Conservation (phyloP, 2,888 invertebrate genomes). For the Cantharis lateralis region DNA sequence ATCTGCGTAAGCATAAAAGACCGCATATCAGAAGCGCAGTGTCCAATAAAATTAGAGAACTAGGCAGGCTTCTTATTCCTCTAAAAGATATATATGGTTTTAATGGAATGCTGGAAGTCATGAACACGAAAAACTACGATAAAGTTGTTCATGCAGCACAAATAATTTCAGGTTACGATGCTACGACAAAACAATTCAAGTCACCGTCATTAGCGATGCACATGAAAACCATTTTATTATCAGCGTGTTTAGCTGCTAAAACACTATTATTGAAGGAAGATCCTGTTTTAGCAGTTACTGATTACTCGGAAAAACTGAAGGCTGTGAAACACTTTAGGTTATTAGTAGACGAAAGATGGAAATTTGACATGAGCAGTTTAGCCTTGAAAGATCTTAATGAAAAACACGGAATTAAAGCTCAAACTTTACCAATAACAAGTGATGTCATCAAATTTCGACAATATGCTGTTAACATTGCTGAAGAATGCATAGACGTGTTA, state of each 20-base stretch:
- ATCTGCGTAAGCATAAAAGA: constrained; percentile 36
- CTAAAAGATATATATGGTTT: constrained; percentile 24
- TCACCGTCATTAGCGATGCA: constrained; percentile 27
- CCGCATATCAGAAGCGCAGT: constrained; percentile 34
- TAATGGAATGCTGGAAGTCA: constrained; percentile 7
- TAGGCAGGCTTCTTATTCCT: constrained; percentile 34
- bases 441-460: no score
- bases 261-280: constrained; percentile 30
- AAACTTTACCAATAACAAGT: no score
- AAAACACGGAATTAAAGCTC: no score
- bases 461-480: no score
- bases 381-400: no score
- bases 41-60: constrained; percentile 37
- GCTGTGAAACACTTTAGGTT: no score
- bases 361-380: no score
- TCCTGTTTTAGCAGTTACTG: no score
- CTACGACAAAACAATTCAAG: not conserved
- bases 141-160: constrained; percentile 14
- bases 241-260: constrained; percentile 17
- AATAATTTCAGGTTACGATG: constrained; percentile 31
- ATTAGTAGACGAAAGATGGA: constrained; percentile 23
- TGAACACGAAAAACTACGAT: constrained; percentile 13
- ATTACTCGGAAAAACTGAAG: no score
- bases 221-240: constrained; percentile 25
- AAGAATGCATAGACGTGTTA: no score